Base-by-base conservation (phyloP, 2,113 vertebrate species). In the Tyrannus savana region DNA sequence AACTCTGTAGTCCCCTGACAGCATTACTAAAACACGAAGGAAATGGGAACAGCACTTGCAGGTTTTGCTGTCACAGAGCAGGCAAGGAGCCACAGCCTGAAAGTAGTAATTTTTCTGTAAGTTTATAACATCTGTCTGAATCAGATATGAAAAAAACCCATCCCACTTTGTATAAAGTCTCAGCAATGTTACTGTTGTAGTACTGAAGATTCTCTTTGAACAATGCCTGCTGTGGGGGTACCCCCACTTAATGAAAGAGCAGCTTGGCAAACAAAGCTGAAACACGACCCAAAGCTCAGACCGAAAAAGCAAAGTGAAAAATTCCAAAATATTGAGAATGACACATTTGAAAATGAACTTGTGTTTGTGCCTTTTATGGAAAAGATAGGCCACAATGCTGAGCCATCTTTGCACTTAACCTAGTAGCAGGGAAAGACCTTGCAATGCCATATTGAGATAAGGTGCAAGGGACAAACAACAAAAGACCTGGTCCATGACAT, bases 401-500 rank as follows among this genome's bases (percentile, higher is more conserved):
- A 81, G 42, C 37, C 19, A 56, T 27, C 28, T 76, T 33, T 67
- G 41, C n/a, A n/a, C 23, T 44, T 27, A 21, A 41, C 14, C 39
- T 19, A 44, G 23, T 13, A 37, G 31, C 1, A 2, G 33, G 21
- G 33, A 85, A 76, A 80, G 41, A 41, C n/a, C 50, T 84, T 42
- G 30, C 30, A 30, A 30, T 46, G 56, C 11, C 18, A n/a, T 5
- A 9, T 14, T 44, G 50, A 71, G 50, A 18, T 6, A 84, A 80
- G 44, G 56, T 19, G 53, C 39, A 87, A 58, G 19, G 10, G 21
- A 24, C 46, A 76, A 84, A 53, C 1, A 9, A 44, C 11, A 41
- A 52, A 64, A 1, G 3, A 84, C 3, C 10, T 0, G 0, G 14
- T 81, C 35, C 19, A 5, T 77, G 44, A 9, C n/a, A 50, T 62